Conservation (phyloP, 2,113 vertebrate genomes). For the western clawed frog (Xenopus tropicalis) region UCB_Xtro_10.0 CM004450.2:84489501-84490000, state of each 20-base stretch:
- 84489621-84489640: neutral
- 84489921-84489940: neutral
- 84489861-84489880: neutral
- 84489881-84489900: conserved; percentile 21
- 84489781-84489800: conserved; percentile 1
- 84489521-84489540: neutral
- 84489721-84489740: neutral
- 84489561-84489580: neutral
- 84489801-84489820: conserved; percentile 4
- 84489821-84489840: neutral
- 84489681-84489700: conserved; percentile 5
- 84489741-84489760: conserved; percentile 6
- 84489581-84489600: neutral
- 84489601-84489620: neutral
- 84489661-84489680: neutral
- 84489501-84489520: neutral
- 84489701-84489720: conserved; percentile 17
- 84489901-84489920: conserved; percentile 8
- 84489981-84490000: conserved; percentile 1
- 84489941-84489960: no score
- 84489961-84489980: neutral
- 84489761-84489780: conserved; percentile 22
- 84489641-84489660: conserved; percentile 2
- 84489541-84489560: neutral
- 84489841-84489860: neutral